These are phyloP conservation scores for Chaetura pelagica DNA, from an alignment of 2,113 vertebrate species.

Conservation along the genomic window DNA sequence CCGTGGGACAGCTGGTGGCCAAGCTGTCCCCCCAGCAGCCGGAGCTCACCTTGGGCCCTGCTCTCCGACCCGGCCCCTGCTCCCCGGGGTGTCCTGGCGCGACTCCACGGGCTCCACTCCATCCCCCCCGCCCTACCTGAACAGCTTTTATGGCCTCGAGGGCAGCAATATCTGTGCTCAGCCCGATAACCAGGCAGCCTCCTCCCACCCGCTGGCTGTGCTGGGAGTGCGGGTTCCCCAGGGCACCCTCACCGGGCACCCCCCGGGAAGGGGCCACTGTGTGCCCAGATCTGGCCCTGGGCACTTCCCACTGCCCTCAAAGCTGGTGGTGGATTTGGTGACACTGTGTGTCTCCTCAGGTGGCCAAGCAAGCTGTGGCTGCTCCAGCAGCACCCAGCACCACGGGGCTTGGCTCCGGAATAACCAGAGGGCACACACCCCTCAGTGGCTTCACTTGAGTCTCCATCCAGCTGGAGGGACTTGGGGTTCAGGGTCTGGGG, in stretches of 20 bases:
- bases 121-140: background rate
- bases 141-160: background rate
- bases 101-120: background rate
- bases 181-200: accelerated
- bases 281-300: background rate
- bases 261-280: background rate
- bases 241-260: too few relatives aligned
- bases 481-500: background rate
- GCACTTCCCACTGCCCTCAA: background rate
- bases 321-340: accelerated
- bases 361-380: accelerated
- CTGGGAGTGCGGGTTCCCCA: accelerated
- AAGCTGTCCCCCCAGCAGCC: accelerated
- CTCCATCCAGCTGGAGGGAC: accelerated
- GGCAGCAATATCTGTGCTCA: background rate
- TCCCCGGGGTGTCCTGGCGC: accelerated
- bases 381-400: accelerated
- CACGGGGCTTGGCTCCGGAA: accelerated
- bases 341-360: accelerated
- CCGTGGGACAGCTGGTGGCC: accelerated
- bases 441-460: too few relatives aligned
- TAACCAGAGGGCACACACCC: background rate
- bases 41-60: accelerated
- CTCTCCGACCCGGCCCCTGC: accelerated
- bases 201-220: accelerated